Evolutionary conservation across 1,140 invertebrate species (phyloP).

Genomic region (Laupala kohalensis): DNA sequence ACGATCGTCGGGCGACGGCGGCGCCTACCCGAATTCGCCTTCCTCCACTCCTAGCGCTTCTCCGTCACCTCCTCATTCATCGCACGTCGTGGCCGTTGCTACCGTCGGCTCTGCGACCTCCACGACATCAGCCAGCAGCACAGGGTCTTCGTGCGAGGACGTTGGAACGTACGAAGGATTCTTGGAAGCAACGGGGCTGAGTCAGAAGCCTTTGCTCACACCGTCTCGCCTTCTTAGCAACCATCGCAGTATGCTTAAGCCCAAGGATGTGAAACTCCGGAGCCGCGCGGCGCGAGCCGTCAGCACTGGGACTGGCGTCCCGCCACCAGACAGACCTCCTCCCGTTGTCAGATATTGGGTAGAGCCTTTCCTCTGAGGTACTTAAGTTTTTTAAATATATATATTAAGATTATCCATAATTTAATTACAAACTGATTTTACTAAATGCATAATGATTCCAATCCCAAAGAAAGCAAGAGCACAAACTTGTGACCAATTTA

Average conservation of each 20-base stretch:
- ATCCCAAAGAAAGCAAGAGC: no score
- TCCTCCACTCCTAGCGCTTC: no score
- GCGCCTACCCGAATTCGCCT: slow-evolving; percentile 28
- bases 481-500: no score
- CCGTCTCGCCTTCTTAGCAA: slow-evolving; percentile 55
- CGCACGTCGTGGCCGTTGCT: not conserved
- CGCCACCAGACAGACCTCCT: slow-evolving; percentile 17
- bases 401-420: no score
- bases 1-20: slow-evolving; percentile 38
- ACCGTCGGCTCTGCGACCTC: not conserved
- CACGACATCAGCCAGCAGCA: not conserved
- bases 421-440: no score
- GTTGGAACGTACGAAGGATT: slow-evolving; percentile 51
- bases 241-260: slow-evolving; percentile 60
- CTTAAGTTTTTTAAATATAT: no score
- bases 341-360: slow-evolving; percentile 31
- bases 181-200: slow-evolving; percentile 62
- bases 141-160: not conserved
- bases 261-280: slow-evolving; percentile 58
- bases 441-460: no score
- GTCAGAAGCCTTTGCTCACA: slow-evolving; percentile 65
- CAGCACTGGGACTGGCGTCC: slow-evolving; percentile 28
- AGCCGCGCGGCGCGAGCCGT: slow-evolving; percentile 31
- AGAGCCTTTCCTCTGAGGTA: slow-evolving; percentile 37
- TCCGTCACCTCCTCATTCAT: no score